Evolutionary conservation across 2,113 vertebrate genomes (phyloP).

Genomic region (Oophaga pumilio): DNA sequence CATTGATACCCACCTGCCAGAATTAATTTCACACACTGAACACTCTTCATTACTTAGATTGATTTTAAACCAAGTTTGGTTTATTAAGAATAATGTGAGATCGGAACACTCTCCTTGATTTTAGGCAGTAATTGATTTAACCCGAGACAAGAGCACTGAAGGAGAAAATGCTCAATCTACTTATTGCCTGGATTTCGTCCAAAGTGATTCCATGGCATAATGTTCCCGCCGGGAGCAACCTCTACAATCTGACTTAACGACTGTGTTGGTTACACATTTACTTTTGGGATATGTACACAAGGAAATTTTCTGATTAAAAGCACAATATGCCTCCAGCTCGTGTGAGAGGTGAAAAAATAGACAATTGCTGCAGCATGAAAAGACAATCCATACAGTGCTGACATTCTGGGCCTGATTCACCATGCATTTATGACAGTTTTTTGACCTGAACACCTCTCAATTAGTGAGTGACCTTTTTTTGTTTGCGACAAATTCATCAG

Average conservation of each 20-base stretch:
- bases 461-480: no score
- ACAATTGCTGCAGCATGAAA: background rate
- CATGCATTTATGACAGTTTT: background rate
- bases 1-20: background rate
- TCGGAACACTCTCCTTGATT: conserved; percentile 14
- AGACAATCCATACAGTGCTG: background rate
- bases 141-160: conserved; percentile 27
- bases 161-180: background rate
- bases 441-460: no score
- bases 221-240: background rate
- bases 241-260: background rate
- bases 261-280: conserved; percentile 11
- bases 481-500: no score
- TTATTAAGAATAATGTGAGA: conserved; percentile 6
- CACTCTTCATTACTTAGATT: conserved; percentile 5
- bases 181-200: conserved; percentile 15
- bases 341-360: background rate
- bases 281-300: background rate
- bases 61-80: conserved; percentile 13
- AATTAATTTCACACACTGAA: background rate
- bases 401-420: background rate
- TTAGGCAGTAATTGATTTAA: conserved; percentile 18
- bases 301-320: background rate
- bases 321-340: background rate
- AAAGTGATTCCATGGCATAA: background rate